Base-by-base conservation (phyloP, 2,888 invertebrate genomes). In the Dryadula phaetusa region DNA sequence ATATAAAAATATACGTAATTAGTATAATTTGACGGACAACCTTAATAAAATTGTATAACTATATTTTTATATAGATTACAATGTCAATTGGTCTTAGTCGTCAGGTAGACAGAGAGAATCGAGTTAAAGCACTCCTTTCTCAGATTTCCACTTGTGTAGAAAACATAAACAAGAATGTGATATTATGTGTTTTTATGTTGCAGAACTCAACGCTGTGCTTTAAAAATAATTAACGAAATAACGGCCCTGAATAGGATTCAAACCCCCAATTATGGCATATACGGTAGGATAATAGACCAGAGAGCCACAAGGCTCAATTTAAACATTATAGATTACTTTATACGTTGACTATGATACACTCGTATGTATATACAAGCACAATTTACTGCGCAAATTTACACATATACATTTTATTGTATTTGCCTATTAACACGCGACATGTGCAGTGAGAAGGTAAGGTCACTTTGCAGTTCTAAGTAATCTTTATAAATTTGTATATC, bases 391-490 rank as follows among this genome's bases (percentile, higher is more conserved):
- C 28, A 52, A 52, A 52, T 52, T 52, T 32, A 12, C 16, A 52
- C 52, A 52, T 10, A 8, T 32, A 32, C 10, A 52, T 52, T 52
- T 52, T 52, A 52, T 52, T 52, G 52, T 52, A 10, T 52, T 52
- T 52, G 16, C 28, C 28, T 52, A 28, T 52, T 52, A 52, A 28
- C 52, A 52, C 28, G 52, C 28, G 28, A 28, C 52, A 28, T 52
- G 52, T 52, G 52, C 2, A 52, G 1, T 28, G 16, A 16, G 52
- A 32, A 52, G 52, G 16, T 28, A 52, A 52, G 52, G 52, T 52
- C 18, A 52, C 28, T 32, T 52, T 16, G 6, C 10, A 16, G 16
- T 52, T 52, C 52, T 52, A 16, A 10, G 52, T 34, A 37, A 14
- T 20, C 7, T 14, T 20, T 37, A 10, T 22, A 37, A 54, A 54